These are phyloP conservation scores for Argyra leucocephala DNA, from an alignment of 2,888 invertebrate species.

Conservation along the genomic window DNA sequence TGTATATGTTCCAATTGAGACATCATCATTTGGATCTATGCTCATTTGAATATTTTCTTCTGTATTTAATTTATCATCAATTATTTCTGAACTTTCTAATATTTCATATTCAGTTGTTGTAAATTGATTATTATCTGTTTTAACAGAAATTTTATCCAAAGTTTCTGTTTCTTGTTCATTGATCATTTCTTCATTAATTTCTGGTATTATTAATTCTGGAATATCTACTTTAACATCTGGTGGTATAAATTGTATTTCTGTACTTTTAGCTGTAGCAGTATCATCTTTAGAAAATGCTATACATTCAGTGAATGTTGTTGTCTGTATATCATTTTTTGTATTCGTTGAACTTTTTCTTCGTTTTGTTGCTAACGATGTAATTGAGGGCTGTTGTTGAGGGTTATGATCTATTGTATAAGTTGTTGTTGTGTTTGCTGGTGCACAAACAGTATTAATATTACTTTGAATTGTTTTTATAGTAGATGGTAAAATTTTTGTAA, in stretches of 20 bases:
- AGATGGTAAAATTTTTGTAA: conserved; percentile 42
- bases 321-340: background rate
- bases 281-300: conserved; percentile 31
- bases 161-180: conserved; percentile 1
- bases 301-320: conserved; percentile 8
- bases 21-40: conserved; percentile 21
- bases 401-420: conserved; percentile 22
- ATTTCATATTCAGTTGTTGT: conserved; percentile 39
- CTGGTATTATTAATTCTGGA: conserved; percentile 47
- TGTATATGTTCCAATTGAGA: conserved; percentile 35
- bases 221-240: conserved; percentile 49
- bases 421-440: conserved; percentile 24
- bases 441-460: background rate
- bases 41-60: conserved; percentile 42
- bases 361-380: background rate
- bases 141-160: background rate
- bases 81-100: conserved; percentile 41
- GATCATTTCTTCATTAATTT: conserved; percentile 34
- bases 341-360: background rate
- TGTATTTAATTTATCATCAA: conserved; percentile 36
- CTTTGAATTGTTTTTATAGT: conserved; percentile 36
- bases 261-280: conserved; percentile 40
- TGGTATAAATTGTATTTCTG: conserved; percentile 27
- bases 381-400: conserved; percentile 22
- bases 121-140: background rate